Conservation (phyloP, 53 echinoderm and acorn worm genomes). For the Glandiceps talaboti region DNA sequence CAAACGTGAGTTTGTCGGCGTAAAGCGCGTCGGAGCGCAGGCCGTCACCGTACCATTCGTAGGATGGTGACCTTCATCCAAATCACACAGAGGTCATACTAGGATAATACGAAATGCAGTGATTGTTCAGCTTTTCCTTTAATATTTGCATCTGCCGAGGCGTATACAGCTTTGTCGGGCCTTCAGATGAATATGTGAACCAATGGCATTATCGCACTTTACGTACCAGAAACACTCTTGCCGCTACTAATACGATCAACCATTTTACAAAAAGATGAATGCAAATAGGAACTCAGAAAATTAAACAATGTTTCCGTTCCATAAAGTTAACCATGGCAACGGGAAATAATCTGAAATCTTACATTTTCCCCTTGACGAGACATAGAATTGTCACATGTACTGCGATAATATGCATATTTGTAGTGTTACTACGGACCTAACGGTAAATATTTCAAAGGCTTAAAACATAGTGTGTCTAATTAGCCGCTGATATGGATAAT, state of each 20-base stretch:
- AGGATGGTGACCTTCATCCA: not conserved
- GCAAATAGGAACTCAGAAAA: not conserved
- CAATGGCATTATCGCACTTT: not conserved
- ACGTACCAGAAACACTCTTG: not conserved
- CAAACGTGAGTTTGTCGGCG: not conserved
- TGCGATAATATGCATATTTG: too few relatives aligned
- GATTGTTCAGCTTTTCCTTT: not conserved
- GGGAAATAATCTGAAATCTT: not conserved
- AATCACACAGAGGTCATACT: not conserved
- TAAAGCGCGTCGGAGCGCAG: conserved; percentile 1
- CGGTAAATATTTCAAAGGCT: too few relatives aligned
- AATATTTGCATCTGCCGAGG: not conserved
- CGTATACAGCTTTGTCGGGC: not conserved
- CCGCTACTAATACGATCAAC: not conserved
- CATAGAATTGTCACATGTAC: too few relatives aligned
- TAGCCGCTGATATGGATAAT: too few relatives aligned
- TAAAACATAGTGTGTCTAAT: too few relatives aligned
- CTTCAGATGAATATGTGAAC: not conserved
- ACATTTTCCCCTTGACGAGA: not conserved
- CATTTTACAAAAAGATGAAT: not conserved
- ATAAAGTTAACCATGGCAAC: not conserved
- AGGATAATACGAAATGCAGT: not conserved
- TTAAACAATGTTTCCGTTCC: not conserved
- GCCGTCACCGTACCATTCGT: not conserved
- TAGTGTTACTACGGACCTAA: too few relatives aligned